Base-by-base conservation (phyloP, 2,888 invertebrate species). In the Augochlorella aurata region DNA sequence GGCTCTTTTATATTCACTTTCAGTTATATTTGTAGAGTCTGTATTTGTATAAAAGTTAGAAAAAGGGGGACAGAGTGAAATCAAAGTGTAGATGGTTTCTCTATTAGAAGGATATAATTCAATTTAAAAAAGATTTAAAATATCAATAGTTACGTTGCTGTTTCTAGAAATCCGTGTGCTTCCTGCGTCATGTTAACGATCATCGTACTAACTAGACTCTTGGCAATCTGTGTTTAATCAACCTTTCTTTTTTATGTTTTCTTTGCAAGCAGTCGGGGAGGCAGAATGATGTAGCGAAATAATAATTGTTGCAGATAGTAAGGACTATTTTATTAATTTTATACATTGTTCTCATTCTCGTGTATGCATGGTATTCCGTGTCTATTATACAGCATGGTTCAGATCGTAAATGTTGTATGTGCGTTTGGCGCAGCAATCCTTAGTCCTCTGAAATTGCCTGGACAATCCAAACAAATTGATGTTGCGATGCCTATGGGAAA, bases 241-340 rank as follows among this genome's bases (percentile, higher is more conserved):
- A 91, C 87, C 90, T 87, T 89, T 88, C 89, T 90, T 86, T 58
- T 90, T 91, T 89, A 82, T 90, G 85, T 90, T 90, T 85, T 81
- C 83, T 87, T 90, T 92, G 89, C 93, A 93, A 93, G 93, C 93
- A 93, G 92, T 93, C 92, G 90, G 92, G 92, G 93, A 92, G 90
- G 92, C 92, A 91, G 91, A 93, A 93, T 92, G 93, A 92, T 88
- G 89, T 93, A 92, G 92, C 92, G 92, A 93, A 93, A 92, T 93
- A 93, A 93, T 92, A 92, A 92, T 92, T 92, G 88, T 93, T 93
- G 88, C 89, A 85, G 90, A 92, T 93, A 92, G 93, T 93, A 93
- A 93, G 93, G 84, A 91, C 81, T 83, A 88, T 88, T 91, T 89
- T 85, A 89, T 89, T 86, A 81, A 89, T 90, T 89, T 88, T 76